Conservation (phyloP, 1,140 invertebrate genomes). For the Sycophaga agraensis region DNA sequence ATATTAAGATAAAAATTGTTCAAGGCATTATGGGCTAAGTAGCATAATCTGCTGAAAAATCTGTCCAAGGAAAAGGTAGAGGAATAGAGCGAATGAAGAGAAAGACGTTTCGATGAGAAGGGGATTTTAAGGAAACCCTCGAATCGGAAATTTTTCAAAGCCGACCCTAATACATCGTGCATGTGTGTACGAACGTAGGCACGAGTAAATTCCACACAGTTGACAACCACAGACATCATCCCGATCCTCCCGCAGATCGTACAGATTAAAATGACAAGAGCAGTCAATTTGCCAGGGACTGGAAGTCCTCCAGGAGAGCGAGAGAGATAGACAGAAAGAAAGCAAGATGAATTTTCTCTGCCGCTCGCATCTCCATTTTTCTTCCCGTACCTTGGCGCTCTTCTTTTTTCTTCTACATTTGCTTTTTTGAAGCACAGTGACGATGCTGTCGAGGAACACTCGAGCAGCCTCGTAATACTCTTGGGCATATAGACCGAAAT, state of each 20-base stretch:
- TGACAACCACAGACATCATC: slow-evolving; percentile 1
- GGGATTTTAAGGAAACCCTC: not conserved
- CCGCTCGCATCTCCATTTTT: not conserved
- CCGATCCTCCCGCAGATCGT: slow-evolving; percentile 20
- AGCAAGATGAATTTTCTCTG: slow-evolving; percentile 23
- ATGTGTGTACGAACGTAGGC: not conserved
- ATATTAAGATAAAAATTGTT: slow-evolving; percentile 2
- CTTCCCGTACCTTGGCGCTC: not conserved
- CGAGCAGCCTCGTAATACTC: too few relatives aligned
- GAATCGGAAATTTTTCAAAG: slow-evolving; percentile 18
- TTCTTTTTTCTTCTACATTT: not conserved
- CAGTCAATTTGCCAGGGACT: slow-evolving; percentile 27
- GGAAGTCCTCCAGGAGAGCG: slow-evolving; percentile 26
- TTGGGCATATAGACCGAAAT: too few relatives aligned
- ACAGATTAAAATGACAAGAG: slow-evolving; percentile 33
- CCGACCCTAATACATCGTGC: not conserved
- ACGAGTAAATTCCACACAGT: slow-evolving; percentile 12
- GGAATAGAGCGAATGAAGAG: not conserved
- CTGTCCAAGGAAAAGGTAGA: not conserved
- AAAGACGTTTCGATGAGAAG: too few relatives aligned
- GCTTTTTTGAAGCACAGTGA: too few relatives aligned
- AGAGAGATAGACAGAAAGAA: too few relatives aligned
- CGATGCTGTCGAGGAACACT: too few relatives aligned
- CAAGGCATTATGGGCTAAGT: not conserved
- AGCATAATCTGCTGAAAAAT: slow-evolving; percentile 13